phyloP scores from a whole-genome alignment of 2,888 invertebrate species.

The Timandra comae region DNA sequence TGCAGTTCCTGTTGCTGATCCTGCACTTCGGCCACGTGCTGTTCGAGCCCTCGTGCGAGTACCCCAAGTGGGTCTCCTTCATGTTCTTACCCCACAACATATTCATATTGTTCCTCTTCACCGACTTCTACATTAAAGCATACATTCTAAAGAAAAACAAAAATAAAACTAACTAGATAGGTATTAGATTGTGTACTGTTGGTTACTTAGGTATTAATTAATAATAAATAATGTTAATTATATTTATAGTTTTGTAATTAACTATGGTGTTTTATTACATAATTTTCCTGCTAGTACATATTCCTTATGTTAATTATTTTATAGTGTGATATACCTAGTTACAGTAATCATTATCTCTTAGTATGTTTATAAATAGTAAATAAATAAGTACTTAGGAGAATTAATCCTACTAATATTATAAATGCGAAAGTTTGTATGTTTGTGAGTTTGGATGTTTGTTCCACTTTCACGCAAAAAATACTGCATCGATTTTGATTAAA shows the following conservation, averaged over 20 bases:
- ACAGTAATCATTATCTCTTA: too few relatives aligned
- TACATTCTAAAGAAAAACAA: conserved; percentile 73
- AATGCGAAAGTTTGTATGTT: too few relatives aligned
- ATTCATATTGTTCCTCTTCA: conserved; percentile 81
- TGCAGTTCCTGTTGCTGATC: conserved; percentile 80
- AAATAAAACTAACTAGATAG: conserved; percentile 31
- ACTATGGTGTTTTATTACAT: conserved; percentile 6
- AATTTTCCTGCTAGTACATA: not conserved
- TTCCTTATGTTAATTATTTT: too few relatives aligned
- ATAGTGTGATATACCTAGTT: too few relatives aligned
- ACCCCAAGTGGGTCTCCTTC: conserved; percentile 77
- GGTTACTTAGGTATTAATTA: not conserved
- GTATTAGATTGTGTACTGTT: conserved; percentile 6
- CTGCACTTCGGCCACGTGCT: conserved; percentile 76
- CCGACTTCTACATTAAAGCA: conserved; percentile 82
- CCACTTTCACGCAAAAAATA: too few relatives aligned
- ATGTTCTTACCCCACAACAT: conserved; percentile 80
- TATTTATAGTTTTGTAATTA: conserved; percentile 7
- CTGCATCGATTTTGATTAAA: too few relatives aligned
- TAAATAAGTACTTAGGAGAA: too few relatives aligned
- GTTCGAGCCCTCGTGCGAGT: conserved; percentile 77
- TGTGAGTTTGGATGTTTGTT: too few relatives aligned
- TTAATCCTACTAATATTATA: too few relatives aligned
- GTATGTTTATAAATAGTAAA: too few relatives aligned
- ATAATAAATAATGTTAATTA: conserved; percentile 1